Percentiles rank a stretch among this genome's conserved stretches.
Evolutionary conservation across 2,888 invertebrate genomes (phyloP).

Genomic region (Drosophila antonietae): DNA sequence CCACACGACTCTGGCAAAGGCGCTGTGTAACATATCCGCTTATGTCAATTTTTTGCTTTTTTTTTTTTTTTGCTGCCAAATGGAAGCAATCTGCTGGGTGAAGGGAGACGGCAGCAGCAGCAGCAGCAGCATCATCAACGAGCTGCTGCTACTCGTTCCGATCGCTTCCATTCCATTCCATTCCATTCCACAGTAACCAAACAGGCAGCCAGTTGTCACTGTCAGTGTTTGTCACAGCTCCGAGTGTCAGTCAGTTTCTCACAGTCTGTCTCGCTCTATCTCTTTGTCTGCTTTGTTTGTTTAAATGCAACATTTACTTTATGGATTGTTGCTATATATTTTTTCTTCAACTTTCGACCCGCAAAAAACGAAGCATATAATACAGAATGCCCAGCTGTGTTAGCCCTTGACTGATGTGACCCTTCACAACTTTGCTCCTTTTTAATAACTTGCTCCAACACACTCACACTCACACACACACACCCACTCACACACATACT

Average conservation of each 20-base stretch:
- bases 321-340: slow-evolving; percentile 80
- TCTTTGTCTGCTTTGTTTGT: slow-evolving; percentile 65
- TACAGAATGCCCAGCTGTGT: slow-evolving; percentile 63
- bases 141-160: slow-evolving; percentile 43
- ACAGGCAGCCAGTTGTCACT: slow-evolving; percentile 77
- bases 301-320: slow-evolving; percentile 79
- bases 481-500: slow-evolving; percentile 26
- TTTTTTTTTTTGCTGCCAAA: slow-evolving; percentile 59
- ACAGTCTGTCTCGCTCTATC: background rate
- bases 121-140: slow-evolving; percentile 52
- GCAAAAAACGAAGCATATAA: slow-evolving; percentile 67
- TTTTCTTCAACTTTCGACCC: slow-evolving; percentile 77
- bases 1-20: slow-evolving; percentile 53
- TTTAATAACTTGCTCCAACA: slow-evolving; percentile 73
- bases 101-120: background rate
- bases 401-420: slow-evolving; percentile 76
- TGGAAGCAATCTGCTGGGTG: slow-evolving; percentile 37
- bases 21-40: slow-evolving; percentile 77
- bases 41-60: slow-evolving; percentile 74
- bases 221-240: slow-evolving; percentile 73
- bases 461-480: slow-evolving; percentile 13
- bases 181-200: slow-evolving; percentile 19
- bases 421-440: slow-evolving; percentile 75
- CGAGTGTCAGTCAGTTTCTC: slow-evolving; percentile 22
- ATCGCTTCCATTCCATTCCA: slow-evolving; percentile 50